A percentile compares a stretch with the other conserved stretches of the same genome.
These are phyloP conservation scores for Digitonthophagus gazella DNA, from an alignment of 2,888 invertebrate species.

Conservation along the genomic window DNA sequence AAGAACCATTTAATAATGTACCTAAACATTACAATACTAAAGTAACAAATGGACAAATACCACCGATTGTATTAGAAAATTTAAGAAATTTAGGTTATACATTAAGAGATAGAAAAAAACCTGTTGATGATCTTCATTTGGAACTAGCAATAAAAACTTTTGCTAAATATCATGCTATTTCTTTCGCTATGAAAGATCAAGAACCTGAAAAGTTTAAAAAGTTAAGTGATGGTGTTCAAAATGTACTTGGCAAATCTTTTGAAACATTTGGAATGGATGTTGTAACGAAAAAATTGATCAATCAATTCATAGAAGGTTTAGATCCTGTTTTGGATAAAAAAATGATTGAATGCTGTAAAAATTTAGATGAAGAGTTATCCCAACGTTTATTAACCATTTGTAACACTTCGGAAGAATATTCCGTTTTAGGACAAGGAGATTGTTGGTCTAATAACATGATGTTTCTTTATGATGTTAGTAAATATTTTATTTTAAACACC, in stretches of 20 bases:
- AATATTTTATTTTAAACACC: conserved; percentile 1
- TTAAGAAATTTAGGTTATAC: conserved; percentile 35
- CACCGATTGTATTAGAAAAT: conserved; percentile 39
- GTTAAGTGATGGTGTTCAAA: not conserved
- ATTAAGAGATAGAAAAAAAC: conserved; percentile 37
- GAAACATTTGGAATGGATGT: not conserved
- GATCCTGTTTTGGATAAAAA: conserved; percentile 12
- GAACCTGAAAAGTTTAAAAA: conserved; percentile 30
- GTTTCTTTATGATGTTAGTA: conserved; percentile 27
- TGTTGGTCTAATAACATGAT: conserved; percentile 33
- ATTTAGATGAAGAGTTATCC: not conserved
- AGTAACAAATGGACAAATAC: conserved; percentile 23
- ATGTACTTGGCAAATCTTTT: not conserved
- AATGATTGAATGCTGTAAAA: not conserved
- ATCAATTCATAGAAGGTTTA: not conserved
- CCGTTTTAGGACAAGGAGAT: conserved; percentile 28
- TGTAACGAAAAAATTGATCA: not conserved
- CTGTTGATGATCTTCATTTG: conserved; percentile 39
- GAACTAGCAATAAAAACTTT: conserved; percentile 37
- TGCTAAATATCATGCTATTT: conserved; percentile 42
- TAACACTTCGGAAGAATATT: conserved; percentile 17
- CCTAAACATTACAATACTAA: conserved; percentile 28
- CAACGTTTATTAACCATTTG: conserved; percentile 1
- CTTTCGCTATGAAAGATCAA: conserved; percentile 39
- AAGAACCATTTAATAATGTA: conserved; percentile 18